Evolutionary conservation across 1,140 invertebrate genomes (phyloP).

Genomic region (Pseudomyrmex concolor): DNA sequence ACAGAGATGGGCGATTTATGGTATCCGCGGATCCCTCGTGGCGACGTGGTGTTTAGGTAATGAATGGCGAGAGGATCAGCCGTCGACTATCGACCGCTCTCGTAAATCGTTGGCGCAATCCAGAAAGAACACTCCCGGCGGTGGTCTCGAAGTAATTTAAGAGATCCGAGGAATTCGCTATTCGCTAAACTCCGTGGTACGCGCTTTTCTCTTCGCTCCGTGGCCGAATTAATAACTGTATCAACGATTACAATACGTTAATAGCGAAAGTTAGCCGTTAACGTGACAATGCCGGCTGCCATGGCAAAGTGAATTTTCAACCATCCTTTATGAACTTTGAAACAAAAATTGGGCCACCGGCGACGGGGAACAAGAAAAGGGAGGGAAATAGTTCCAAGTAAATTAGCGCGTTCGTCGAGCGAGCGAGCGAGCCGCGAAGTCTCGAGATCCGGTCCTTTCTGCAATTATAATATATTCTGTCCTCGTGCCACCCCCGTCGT

Average conservation of each 20-base stretch:
- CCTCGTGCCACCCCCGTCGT: constrained; percentile 13
- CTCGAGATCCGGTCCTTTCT: constrained; percentile 41
- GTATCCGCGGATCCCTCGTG: constrained; percentile 47
- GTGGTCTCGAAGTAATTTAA: constrained; percentile 39
- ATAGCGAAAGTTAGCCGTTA: constrained; percentile 45
- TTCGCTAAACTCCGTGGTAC: background rate
- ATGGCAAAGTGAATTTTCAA: constrained; percentile 21
- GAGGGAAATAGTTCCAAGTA: constrained; percentile 16
- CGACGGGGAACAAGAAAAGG: background rate
- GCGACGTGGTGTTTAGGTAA: constrained; percentile 34
- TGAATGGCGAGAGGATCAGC: constrained; percentile 39
- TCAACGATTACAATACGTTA: constrained; percentile 41
- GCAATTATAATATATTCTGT: constrained; percentile 56
- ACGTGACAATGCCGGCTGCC: constrained; percentile 5
- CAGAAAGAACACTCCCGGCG: constrained; percentile 41
- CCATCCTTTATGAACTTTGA: constrained; percentile 30
- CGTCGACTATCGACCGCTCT: constrained; percentile 8
- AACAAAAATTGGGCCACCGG: constrained; percentile 23
- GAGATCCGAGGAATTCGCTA: constrained; percentile 6
- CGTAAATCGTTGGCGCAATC: constrained; percentile 31
- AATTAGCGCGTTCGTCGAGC: constrained; percentile 38
- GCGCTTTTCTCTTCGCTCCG: background rate
- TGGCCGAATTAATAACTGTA: constrained; percentile 38
- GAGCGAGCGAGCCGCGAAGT: constrained; percentile 14
- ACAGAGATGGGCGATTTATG: constrained; percentile 32